Evolutionary conservation across 92 coral and sea anemone genomes (phyloP).

Genomic region (Parazoanthus atlanticus): DNA sequence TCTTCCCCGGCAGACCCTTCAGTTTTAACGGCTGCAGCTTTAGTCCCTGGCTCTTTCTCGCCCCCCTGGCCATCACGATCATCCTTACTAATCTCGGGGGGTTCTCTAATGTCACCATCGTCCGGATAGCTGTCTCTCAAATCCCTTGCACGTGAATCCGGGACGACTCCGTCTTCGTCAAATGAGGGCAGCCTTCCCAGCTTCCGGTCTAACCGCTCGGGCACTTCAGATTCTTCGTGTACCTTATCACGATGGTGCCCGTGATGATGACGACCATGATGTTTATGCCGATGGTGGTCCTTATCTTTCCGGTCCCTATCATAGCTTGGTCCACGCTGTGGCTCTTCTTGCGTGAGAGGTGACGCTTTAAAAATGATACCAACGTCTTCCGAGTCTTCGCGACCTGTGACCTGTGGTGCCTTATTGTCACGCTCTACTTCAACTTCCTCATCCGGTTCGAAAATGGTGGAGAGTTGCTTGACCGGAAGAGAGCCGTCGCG

Average conservation of each 20-base stretch:
- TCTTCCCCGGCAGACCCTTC: too few species aligned
- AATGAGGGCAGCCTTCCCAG: conserved; percentile 24
- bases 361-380: conserved; percentile 32
- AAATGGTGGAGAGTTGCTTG: conserved; percentile 40
- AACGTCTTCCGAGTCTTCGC: background rate
- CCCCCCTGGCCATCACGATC: background rate
- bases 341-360: background rate
- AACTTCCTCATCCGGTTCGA: conserved; percentile 43
- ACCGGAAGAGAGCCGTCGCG: background rate
- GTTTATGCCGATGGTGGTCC: conserved; percentile 38
- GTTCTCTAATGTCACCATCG: background rate
- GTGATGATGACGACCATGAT: conserved; percentile 34
- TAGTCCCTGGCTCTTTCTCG: background rate
- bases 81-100: background rate
- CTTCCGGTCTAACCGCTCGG: conserved; percentile 37
- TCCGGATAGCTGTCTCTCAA: background rate
- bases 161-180: conserved; percentile 22
- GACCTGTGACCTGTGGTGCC: background rate
- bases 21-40: background rate
- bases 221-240: conserved; percentile 11
- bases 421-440: conserved; percentile 31
- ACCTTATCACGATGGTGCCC: conserved; percentile 12
- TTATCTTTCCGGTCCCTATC: conserved; percentile 3
- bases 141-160: conserved; percentile 31
- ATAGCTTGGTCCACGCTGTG: background rate